A percentile compares a stretch with the other conserved stretches of the same genome.
Conservation (phyloP, 2,888 invertebrate species). For the Drosophila sordidula region DNA sequence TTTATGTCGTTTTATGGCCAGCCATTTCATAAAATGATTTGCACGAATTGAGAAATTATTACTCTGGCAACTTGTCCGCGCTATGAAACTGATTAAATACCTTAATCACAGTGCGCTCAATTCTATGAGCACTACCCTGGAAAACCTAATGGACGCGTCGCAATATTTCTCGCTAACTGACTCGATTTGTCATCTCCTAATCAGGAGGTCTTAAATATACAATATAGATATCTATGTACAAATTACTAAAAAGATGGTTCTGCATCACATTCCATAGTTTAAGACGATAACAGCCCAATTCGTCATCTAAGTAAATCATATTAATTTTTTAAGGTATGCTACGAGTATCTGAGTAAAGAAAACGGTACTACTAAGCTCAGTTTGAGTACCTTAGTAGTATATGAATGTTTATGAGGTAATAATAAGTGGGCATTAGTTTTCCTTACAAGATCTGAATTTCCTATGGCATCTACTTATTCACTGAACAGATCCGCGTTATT, state of each 20-base stretch:
- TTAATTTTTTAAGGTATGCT: too few species aligned
- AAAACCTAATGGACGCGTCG: neutral
- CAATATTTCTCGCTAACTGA: neutral
- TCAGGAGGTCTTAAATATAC: too few species aligned
- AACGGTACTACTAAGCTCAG: neutral
- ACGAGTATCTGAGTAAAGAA: neutral
- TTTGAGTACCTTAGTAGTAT: too few species aligned
- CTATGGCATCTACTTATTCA: too few species aligned
- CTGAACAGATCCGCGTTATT: too few species aligned
- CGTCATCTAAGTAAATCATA: too few species aligned
- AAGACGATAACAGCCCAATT: too few species aligned
- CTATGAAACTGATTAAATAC: constrained; percentile 34
- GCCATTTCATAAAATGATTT: constrained; percentile 57
- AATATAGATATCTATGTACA: neutral
- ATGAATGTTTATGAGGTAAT: neutral
- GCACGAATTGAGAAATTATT: constrained; percentile 40
- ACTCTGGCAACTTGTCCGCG: constrained; percentile 22
- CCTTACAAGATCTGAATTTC: too few species aligned
- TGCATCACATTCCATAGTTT: too few species aligned
- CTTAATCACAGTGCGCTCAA: constrained; percentile 15
- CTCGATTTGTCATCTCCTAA: too few species aligned
- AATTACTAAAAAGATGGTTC: neutral
- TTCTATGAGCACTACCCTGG: neutral
- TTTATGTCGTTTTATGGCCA: constrained; percentile 54
- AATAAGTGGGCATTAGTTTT: too few species aligned